Evolutionary conservation across 2,888 invertebrate species (phyloP).

Genomic region (Tricholauxania praeusta): DNA sequence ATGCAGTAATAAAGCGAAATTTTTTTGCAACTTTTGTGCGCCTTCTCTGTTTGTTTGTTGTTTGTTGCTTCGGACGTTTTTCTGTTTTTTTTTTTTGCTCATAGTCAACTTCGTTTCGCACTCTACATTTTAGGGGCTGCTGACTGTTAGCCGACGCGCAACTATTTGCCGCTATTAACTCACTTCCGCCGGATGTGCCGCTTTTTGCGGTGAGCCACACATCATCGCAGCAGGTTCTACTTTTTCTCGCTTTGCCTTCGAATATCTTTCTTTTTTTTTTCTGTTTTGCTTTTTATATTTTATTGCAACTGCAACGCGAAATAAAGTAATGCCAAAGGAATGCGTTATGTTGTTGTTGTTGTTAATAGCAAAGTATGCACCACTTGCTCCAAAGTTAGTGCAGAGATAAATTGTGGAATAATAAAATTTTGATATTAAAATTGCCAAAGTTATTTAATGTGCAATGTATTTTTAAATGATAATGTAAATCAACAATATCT

Average conservation of each 20-base stretch:
- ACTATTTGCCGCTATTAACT: background rate
- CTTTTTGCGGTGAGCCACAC: background rate
- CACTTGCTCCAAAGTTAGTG: no score
- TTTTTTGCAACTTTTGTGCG: background rate
- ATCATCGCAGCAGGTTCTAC: background rate
- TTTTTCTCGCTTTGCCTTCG: no score
- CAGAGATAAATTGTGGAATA: no score
- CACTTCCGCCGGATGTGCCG: conserved; percentile 2
- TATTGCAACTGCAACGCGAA: conserved; percentile 10
- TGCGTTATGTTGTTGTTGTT: background rate
- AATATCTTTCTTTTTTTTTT: no score
- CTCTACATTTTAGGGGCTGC: background rate
- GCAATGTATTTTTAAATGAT: no score
- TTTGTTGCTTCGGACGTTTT: no score
- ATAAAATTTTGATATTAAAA: no score
- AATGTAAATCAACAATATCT: no score
- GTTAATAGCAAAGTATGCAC: background rate
- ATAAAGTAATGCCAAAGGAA: conserved; percentile 4
- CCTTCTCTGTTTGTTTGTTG: no score
- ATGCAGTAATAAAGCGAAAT: background rate
- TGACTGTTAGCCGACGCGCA: background rate
- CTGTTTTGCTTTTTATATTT: background rate
- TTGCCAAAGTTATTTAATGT: no score
- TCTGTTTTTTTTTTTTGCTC: background rate
- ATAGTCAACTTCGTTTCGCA: background rate